Base-by-base conservation (phyloP, 2,888 invertebrate species). In the Lordiphosa fenestrarum region DNA sequence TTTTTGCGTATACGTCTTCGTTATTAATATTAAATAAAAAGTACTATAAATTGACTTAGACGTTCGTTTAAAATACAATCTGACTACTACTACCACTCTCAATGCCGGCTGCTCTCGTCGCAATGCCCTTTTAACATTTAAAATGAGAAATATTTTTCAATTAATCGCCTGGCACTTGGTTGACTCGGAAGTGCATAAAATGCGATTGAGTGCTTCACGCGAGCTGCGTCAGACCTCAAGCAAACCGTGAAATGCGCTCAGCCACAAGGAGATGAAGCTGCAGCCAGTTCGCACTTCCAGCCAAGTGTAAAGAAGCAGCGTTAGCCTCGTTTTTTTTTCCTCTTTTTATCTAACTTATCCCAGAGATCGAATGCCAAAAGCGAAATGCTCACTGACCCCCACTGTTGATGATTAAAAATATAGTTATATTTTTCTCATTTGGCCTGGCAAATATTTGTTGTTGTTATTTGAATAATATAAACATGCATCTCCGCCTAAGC, bases 81-180 rank as follows among this genome's bases (percentile, higher is more conserved):
- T n/a, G n/a, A n/a, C n/a, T n/a, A n/a, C 9, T 9, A 23, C n/a
- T 13, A 36, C 25, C 15, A 15, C 15, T 1, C 15, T 15, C 2
- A 6, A 10, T 30, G 12, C 19, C 33, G 19, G 12, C 46, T 25
- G 19, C 25, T 25, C 38, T 2, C 2, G 3, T 25, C 13, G 38
- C 25, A 51, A 35, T 40, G 47, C 12, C 44, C 38, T 25, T 53
- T 56, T 52, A 19, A 13, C 30, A 35, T 39, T 42, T 40, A 39
- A 41, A 49, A 53, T 56, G 30, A 44, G 33, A 15, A 73, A 64
- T 59, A 56, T 53, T 62, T 48, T 52, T 53, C 65, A 67, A 81
- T 77, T 84, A 77, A 77, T 84, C 71, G 82, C 42, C 71, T 84
- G 76, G 53, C 82, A 77, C 84, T 77, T 66, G 78, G 59, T 44